Conservation (phyloP, 1,140 invertebrate genomes). For the Drosophila aff. region DNA sequence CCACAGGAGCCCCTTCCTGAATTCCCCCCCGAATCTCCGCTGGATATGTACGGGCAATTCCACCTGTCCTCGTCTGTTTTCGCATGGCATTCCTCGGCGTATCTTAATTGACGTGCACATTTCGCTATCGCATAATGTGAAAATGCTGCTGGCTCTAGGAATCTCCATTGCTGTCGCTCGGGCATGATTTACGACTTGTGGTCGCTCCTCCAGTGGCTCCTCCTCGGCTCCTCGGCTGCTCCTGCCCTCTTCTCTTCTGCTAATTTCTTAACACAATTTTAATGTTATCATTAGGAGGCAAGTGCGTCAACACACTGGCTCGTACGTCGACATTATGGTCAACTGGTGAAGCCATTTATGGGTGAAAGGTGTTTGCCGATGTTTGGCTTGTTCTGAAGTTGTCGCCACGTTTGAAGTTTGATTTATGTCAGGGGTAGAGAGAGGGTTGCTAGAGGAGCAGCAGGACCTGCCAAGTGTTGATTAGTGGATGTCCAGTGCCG, state of each 20-base stretch:
- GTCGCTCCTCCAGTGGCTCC: constrained; percentile 3
- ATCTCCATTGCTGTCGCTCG: constrained; percentile 51
- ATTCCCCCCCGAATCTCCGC: background rate
- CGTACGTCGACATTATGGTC: constrained; percentile 51
- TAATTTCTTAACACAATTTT: constrained; percentile 84
- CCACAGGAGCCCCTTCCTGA: constrained; percentile 1
- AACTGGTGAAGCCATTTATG: constrained; percentile 64
- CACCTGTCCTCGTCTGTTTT: constrained; percentile 67
- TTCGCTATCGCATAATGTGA: constrained; percentile 83
- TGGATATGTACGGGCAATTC: constrained; percentile 47
- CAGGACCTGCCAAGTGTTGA: constrained; percentile 54
- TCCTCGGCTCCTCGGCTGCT: constrained; percentile 6
- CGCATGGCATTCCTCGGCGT: constrained; percentile 73
- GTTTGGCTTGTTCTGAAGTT: constrained; percentile 35
- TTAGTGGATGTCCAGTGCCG: constrained; percentile 27
- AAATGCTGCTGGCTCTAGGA: constrained; percentile 70
- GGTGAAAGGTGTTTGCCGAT: constrained; percentile 64
- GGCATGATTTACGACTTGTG: constrained; percentile 74
- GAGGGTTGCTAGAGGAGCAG: constrained; percentile 18
- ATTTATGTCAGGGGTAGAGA: constrained; percentile 51
- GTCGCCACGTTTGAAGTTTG: constrained; percentile 72
- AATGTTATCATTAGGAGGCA: constrained; percentile 81
- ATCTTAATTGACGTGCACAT: constrained; percentile 84
- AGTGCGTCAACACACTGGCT: constrained; percentile 60
- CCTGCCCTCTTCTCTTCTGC: constrained; percentile 34